Evolutionary conservation across 2,797 vertebrate species (phyloP).

Genomic region (Eulemur coronatus): DNA sequence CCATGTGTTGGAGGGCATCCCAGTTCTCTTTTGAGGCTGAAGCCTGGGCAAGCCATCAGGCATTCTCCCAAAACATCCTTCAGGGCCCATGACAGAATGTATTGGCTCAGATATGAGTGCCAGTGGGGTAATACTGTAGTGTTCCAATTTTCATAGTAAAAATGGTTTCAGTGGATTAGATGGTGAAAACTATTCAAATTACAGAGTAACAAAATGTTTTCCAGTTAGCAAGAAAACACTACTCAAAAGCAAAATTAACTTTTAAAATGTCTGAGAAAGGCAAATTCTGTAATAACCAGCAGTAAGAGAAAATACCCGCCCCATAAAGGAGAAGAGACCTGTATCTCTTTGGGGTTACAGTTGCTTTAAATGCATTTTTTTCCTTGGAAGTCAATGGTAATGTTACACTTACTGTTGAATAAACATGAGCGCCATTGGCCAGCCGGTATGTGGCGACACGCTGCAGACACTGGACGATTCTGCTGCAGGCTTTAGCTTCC

Average conservation of each 20-base stretch:
- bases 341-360: background rate
- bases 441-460: conserved; percentile 91
- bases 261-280: conserved; percentile 43
- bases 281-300: background rate
- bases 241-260: conserved; percentile 38
- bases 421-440: conserved; percentile 91
- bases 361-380: background rate
- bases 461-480: conserved; percentile 94
- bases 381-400: background rate
- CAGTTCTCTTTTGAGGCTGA: background rate
- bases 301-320: background rate
- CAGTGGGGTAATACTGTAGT: background rate
- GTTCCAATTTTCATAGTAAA: background rate
- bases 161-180: background rate
- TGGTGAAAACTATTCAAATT: background rate
- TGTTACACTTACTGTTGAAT: conserved; percentile 90
- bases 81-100: background rate
- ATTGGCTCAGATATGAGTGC: background rate
- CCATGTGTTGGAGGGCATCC: background rate
- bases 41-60: background rate
- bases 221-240: background rate
- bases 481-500: conserved; percentile 94
- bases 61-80: background rate
- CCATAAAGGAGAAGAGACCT: background rate
- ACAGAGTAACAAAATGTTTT: background rate